phyloP scores from a whole-genome alignment of 1,140 invertebrate genomes.

The Drosophila burlai region DNA sequence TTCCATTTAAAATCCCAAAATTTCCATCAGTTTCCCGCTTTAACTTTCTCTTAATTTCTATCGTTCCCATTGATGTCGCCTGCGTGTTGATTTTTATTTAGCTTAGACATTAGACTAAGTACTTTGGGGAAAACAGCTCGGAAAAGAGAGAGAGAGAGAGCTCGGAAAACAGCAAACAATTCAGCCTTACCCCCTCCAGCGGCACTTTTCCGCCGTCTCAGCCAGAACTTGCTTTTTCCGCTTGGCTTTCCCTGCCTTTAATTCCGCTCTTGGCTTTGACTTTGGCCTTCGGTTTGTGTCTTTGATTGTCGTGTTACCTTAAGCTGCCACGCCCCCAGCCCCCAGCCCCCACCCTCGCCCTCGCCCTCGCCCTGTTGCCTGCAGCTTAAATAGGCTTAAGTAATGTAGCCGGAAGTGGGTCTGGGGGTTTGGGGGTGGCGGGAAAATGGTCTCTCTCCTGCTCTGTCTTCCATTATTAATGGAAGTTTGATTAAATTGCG shows the following conservation, averaged over 20 bases:
- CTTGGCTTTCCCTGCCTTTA: conserved; percentile 39
- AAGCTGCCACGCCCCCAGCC: conserved; percentile 12
- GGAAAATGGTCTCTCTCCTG: conserved; percentile 20
- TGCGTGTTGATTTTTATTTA: conserved; percentile 43
- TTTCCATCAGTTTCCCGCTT: neutral
- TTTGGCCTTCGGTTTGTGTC: conserved; percentile 46
- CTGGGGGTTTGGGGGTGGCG: too few species aligned
- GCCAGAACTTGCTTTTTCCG: conserved; percentile 26
- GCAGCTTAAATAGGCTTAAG: conserved; percentile 75
- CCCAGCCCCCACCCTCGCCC: neutral
- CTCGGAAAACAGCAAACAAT: conserved; percentile 4
- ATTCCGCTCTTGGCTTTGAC: conserved; percentile 50
- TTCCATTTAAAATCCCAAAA: too few species aligned
- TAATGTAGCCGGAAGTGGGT: conserved; percentile 44
- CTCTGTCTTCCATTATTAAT: conserved; percentile 73
- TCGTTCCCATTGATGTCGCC: conserved; percentile 3
- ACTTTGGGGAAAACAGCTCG: conserved; percentile 30
- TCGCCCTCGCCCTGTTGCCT: neutral
- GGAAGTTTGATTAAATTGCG: conserved; percentile 81
- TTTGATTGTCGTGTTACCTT: conserved; percentile 65
- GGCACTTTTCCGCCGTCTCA: conserved; percentile 7
- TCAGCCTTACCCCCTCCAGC: neutral
- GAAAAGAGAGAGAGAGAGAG: conserved; percentile 2
- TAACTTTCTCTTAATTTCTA: conserved; percentile 13
- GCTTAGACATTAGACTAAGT: conserved; percentile 58